These are phyloP conservation scores for Drosophila biarmipes DNA, from an alignment of 1,140 invertebrate genomes.

Conservation along the genomic window DNA sequence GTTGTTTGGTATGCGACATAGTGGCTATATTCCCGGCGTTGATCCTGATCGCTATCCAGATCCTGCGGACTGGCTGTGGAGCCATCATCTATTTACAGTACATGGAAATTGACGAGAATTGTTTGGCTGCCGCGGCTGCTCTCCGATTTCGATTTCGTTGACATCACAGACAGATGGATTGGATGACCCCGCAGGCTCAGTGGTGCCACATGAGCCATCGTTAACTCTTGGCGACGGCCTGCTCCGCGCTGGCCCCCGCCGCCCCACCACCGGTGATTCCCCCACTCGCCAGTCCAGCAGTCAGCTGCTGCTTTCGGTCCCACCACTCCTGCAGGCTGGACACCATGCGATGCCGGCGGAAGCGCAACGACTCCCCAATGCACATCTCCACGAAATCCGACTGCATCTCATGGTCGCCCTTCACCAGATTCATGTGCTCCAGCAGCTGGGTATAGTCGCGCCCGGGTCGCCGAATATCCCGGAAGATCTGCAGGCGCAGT, in stretches of 20 bases:
- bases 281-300: background rate
- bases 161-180: constrained; percentile 66
- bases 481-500: constrained; percentile 86
- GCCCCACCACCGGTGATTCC: background rate
- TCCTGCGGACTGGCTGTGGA: constrained; percentile 1
- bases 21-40: constrained; percentile 13
- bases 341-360: constrained; percentile 91
- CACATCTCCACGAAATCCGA: constrained; percentile 90
- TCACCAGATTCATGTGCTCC: constrained; percentile 89
- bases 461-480: constrained; percentile 85
- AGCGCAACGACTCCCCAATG: constrained; percentile 91
- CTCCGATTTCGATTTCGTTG: constrained; percentile 47
- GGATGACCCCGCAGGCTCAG: constrained; percentile 54
- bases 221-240: constrained; percentile 64
- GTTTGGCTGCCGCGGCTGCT: constrained; percentile 1
- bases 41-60: constrained; percentile 7
- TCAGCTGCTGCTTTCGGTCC: constrained; percentile 70
- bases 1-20: constrained; percentile 13
- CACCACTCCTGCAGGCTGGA: constrained; percentile 85
- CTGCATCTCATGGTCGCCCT: constrained; percentile 89
- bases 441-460: constrained; percentile 90
- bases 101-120: constrained; percentile 7
- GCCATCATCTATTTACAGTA: constrained; percentile 27
- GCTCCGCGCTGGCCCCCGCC: constrained; percentile 11
- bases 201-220: constrained; percentile 62